phyloP scores from a whole-genome alignment of 2,797 vertebrate species.

The Glossophaga mutica region DNA sequence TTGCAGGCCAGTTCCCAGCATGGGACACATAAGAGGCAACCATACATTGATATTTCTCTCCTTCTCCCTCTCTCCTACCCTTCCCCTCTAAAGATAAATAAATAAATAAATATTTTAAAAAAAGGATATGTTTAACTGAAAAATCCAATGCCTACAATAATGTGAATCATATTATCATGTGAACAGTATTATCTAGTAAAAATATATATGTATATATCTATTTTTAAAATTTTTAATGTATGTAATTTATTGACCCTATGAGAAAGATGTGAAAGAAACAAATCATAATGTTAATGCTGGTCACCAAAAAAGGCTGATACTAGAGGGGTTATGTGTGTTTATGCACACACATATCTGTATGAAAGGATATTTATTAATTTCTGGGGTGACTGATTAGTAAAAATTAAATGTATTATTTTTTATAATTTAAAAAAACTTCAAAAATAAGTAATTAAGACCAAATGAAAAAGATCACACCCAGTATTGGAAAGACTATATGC shows the following conservation, averaged over 20 bases:
- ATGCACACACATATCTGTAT: not conserved
- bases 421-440: not conserved
- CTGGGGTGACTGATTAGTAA: not conserved
- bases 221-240: not conserved
- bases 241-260: not conserved
- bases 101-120: too few relatives aligned
- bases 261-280: not conserved
- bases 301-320: not conserved
- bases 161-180: not conserved
- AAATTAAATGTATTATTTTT: slow-evolving; percentile 1
- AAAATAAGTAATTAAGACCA: not conserved
- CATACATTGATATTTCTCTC: too few relatives aligned
- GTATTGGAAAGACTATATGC: not conserved
- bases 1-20: too few relatives aligned
- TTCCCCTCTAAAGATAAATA: too few relatives aligned
- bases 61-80: too few relatives aligned
- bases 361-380: not conserved
- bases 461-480: not conserved
- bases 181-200: not conserved
- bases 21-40: too few relatives aligned
- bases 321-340: not conserved
- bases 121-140: not conserved
- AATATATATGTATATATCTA: not conserved
- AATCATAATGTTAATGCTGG: not conserved
- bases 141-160: not conserved